Base-by-base conservation (phyloP, 2,113 vertebrate species). In the Cynopterus brachyotis region DNA sequence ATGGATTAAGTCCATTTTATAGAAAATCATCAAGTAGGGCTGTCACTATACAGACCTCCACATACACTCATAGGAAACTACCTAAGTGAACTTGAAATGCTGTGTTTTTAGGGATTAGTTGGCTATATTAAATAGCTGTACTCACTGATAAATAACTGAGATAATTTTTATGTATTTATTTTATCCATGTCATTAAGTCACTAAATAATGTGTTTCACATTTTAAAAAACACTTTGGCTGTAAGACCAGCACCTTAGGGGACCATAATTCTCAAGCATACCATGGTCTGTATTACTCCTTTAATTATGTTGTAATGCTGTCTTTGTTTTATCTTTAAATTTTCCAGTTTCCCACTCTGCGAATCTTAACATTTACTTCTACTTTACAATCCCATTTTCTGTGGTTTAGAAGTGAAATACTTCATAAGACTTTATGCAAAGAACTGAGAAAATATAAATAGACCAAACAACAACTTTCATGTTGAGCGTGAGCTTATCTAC, bases 381-480 rank as follows among this genome's bases (percentile, higher is more conserved):
- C 83, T 93, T 96, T 94, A 35, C 9, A 82, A 28, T 90, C 35
- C 66, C n/a, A 30, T 92, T 97, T 97, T 66, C 79, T 94, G 75
- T 95, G 37, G 47, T 45, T 94, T 91, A 53, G 19, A 90, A 94
- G 89, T 95, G 76, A 94, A 94, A 85, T 84, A 69, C 80, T 96
- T 91, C 72, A 70, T 95, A 86, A 75, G 73, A 78, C 57, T 97
- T 93, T 85, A 95, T 96, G 86, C 64, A 94, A 70, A 96, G 93
- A 97, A 88, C 88, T 75, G 96, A 98, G 95, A 97, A 97, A 93
- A 90, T 96, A 95, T 95, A 97, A 98, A 97, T 98, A 96, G 95
- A 80, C 76, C 97, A 97, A 97, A 96, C 92, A 97, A 96, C 96
- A 97, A 96, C 93, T 97, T 97, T 97, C 50, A 78, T 96, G 59